Conservation (phyloP, 2,113 vertebrate genomes). For the Lathamus discolor region DNA sequence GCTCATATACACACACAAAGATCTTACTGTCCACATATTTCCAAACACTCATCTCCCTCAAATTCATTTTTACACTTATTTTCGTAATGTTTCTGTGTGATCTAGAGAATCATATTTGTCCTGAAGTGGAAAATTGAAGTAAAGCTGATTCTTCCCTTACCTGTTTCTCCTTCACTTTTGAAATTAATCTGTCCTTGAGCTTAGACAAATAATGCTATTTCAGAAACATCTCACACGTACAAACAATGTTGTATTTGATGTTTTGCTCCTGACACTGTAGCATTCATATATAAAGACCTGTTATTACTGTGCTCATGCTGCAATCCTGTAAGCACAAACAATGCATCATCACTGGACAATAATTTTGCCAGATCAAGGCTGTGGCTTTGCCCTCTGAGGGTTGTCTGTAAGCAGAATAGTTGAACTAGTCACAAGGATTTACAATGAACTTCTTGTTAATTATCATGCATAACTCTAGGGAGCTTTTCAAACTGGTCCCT, state of each 20-base stretch:
- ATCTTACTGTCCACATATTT: neutral
- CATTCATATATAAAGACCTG: neutral
- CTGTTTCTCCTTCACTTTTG: neutral
- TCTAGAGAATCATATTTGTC: neutral
- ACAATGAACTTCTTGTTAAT: constrained; percentile 24
- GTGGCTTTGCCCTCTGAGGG: constrained; percentile 28
- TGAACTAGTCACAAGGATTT: constrained; percentile 38
- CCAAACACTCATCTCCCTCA: neutral
- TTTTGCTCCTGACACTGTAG: neutral
- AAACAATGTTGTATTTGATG: neutral
- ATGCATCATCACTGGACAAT: neutral
- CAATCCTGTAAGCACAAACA: neutral
- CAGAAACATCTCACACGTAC: constrained; percentile 18
- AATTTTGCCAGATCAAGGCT: neutral
- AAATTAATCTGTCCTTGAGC: constrained; percentile 16
- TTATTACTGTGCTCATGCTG: neutral
- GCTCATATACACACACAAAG: neutral
- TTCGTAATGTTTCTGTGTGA: neutral
- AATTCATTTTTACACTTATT: neutral
- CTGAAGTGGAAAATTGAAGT: neutral
- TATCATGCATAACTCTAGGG: neutral
- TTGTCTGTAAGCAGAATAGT: constrained; percentile 30
- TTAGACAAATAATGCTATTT: constrained; percentile 12
- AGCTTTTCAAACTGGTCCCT: constrained; percentile 33
- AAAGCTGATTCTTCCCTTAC: neutral